Percentiles rank a stretch among this genome's conserved stretches.
Conservation (phyloP, 2,113 vertebrate genomes). For the Pteronura brasiliensis region DNA sequence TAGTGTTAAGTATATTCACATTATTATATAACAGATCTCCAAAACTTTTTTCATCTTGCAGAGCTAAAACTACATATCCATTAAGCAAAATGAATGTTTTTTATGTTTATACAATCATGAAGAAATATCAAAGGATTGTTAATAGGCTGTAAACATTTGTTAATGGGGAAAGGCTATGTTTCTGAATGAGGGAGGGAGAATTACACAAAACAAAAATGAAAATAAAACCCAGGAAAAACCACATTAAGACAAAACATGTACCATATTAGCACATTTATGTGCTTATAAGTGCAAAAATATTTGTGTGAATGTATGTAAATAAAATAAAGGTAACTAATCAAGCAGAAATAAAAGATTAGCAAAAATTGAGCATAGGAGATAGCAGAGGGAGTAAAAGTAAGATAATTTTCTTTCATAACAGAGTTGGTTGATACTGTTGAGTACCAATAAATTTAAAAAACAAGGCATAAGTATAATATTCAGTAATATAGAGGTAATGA, state of each 20-base stretch:
- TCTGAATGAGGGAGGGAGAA: not conserved
- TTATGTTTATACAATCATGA: not conserved
- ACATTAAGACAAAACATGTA: not conserved
- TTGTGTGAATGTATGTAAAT: not conserved
- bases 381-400: not conserved
- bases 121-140: not conserved
- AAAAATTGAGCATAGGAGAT: not conserved
- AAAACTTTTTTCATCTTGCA: not conserved
- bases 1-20: not conserved
- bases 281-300: not conserved
- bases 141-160: not conserved
- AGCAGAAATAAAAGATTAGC: constrained; percentile 21
- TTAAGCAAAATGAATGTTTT: not conserved
- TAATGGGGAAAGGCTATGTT: not conserved
- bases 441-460: not conserved
- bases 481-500: constrained; percentile 1
- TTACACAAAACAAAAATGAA: not conserved
- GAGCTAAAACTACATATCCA: not conserved
- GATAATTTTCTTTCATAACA: constrained; percentile 22
- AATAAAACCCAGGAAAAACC: not conserved
- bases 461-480: not conserved
- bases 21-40: not conserved
- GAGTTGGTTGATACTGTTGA: not conserved
- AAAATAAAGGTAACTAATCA: constrained; percentile 10
- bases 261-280: not conserved